Evolutionary conservation across 2,797 vertebrate genomes (phyloP), one percentile per base, ranked within the genome.

Genomic region (Hippopotamyrus pictus): DNA sequence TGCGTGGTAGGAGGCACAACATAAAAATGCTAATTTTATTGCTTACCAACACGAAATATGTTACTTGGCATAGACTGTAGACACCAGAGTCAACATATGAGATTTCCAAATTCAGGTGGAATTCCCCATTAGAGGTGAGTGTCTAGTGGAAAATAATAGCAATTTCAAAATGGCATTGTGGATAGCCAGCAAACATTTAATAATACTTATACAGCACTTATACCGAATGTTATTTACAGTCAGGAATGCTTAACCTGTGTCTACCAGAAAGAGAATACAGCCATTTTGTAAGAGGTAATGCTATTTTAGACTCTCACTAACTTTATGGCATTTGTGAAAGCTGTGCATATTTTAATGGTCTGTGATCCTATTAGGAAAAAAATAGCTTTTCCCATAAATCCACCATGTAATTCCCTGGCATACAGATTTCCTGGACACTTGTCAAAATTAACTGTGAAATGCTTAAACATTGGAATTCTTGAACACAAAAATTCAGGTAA

Each of bases 11-110:
- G 82, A 85, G 44, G 46, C n/a, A 12, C 4, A 29, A 25, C 82
- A 85, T 85, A 51, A 51, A 82, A 85, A 85, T 85, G 82, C 46
- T 51, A 51, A 85, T 85, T 85, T 85, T 50, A 48, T 83, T 83
- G 46, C 46, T 48, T 85, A 85, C 44, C 9, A 29, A 85, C 48
- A 51, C 22, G 0, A 85, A 85, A 85, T 85, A 85, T 51, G 48
- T 85, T 51, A 85, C 82, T 85, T 48, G 44, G 82, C 48, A 51
- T 25, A 51, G 82, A 48, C 48, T 85, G 82, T 48, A 85, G 25
- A 25, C 44, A 51, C 0, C 46, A 14, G 82, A 85, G 44, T 25
- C 82, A 85, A 82, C 69, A 73, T 73, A 73, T n/a, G 76, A 82
- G 7, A 82, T 46, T 41, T 6, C 14, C 19, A 19, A 46, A 82